Conservation (phyloP, 2,113 vertebrate species). For the Progne subis region DNA sequence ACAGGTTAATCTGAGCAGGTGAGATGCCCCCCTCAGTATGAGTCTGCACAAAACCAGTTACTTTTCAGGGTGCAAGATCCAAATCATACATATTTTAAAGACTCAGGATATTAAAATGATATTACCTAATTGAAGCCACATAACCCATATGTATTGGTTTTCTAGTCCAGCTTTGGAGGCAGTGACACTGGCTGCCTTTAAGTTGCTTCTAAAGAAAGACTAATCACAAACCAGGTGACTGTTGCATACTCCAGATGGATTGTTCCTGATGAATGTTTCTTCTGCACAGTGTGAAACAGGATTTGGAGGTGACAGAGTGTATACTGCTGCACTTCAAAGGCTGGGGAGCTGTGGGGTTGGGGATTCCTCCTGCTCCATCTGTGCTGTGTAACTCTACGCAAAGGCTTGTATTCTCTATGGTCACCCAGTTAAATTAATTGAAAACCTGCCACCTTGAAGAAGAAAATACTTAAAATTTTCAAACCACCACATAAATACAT, state of each 20-base stretch:
- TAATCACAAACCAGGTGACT: background rate
- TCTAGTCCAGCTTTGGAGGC: background rate
- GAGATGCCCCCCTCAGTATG: background rate
- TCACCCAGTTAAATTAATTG: background rate
- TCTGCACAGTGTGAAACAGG: background rate
- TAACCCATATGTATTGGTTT: background rate
- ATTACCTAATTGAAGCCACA: background rate
- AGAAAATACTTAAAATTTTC: background rate
- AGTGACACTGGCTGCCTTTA: background rate
- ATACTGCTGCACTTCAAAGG: background rate
- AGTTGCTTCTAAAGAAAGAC: background rate
- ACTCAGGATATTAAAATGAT: background rate
- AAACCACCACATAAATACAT: background rate
- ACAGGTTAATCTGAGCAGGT: background rate
- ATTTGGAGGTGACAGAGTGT: background rate
- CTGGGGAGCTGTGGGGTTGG: background rate
- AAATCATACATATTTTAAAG: background rate
- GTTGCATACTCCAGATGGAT: background rate
- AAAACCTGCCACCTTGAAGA: background rate
- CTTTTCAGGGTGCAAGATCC: background rate
- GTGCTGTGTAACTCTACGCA: background rate
- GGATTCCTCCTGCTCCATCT: accelerated
- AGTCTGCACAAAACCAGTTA: background rate
- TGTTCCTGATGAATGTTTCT: accelerated
- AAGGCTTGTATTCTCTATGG: background rate